Conservation (phyloP, 2,113 vertebrate species). For the Phylloscopus whistleri region DNA sequence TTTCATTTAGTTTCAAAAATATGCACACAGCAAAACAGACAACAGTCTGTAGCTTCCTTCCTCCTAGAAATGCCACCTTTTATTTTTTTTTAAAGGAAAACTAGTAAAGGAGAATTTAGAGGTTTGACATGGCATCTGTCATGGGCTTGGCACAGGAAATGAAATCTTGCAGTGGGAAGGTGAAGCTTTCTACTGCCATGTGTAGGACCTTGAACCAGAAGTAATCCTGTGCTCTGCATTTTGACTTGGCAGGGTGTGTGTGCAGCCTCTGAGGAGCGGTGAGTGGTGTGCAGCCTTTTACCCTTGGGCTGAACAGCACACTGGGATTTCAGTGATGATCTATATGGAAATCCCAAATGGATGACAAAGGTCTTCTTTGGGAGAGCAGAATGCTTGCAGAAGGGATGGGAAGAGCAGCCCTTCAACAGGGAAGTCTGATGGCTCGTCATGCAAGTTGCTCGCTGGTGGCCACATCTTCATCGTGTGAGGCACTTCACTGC, state of each 20-base stretch:
- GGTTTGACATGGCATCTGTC: neutral
- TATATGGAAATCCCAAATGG: neutral
- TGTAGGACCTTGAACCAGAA: neutral
- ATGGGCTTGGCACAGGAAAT: neutral
- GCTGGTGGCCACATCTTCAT: neutral
- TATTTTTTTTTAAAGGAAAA: neutral
- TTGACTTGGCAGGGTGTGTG: neutral
- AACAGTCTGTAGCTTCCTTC: conserved; percentile 14
- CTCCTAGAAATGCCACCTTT: neutral
- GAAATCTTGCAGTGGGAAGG: neutral
- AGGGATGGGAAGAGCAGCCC: neutral
- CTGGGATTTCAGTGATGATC: neutral
- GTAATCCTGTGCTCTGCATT: neutral
- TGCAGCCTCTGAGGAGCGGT: neutral
- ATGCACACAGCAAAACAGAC: conserved; percentile 10
- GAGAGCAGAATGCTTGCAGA: neutral
- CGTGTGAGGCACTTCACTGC: neutral
- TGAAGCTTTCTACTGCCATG: neutral
- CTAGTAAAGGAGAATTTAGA: neutral
- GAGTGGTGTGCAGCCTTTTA: neutral
- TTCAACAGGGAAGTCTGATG: neutral
- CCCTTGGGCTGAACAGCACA: accelerated
- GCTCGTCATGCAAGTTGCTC: accelerated
- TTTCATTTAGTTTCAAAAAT: conserved; percentile 45
- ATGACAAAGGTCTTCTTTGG: neutral